Conservation (phyloP, 1,140 invertebrate species). For the Ectropis grisescens region DNA sequence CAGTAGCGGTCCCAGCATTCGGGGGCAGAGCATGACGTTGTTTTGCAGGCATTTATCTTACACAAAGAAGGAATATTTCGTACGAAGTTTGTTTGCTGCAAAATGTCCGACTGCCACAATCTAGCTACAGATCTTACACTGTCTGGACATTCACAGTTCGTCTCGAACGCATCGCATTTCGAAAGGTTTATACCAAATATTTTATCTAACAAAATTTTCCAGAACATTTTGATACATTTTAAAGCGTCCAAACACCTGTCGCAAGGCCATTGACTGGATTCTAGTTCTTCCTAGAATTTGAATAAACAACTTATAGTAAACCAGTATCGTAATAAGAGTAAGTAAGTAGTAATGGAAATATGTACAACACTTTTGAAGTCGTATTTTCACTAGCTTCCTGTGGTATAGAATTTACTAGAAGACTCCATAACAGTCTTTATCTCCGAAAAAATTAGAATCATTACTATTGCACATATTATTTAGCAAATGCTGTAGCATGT, state of each 20-base stretch:
- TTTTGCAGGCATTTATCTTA: too few relatives aligned
- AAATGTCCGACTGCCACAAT: conserved; percentile 38
- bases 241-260: conserved; percentile 47
- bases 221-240: conserved; percentile 56
- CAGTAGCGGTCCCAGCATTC: too few relatives aligned
- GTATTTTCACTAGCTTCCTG: too few relatives aligned
- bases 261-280: conserved; percentile 56
- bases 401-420: too few relatives aligned
- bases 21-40: too few relatives aligned
- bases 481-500: too few relatives aligned
- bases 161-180: conserved; percentile 18
- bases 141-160: conserved; percentile 9
- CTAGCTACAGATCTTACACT: conserved; percentile 30
- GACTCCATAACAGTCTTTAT: too few relatives aligned
- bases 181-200: conserved; percentile 34
- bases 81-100: conserved; percentile 35
- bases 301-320: conserved; percentile 1
- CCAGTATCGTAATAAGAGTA: not conserved
- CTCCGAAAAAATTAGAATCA: too few relatives aligned
- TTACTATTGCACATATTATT: too few relatives aligned
- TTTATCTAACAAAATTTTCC: conserved; percentile 51
- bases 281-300: conserved; percentile 42
- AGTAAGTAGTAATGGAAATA: too few relatives aligned
- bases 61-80: too few relatives aligned
- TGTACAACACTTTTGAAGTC: too few relatives aligned